These are phyloP conservation scores for Xyrauchen texanus DNA, from an alignment of 2,113 vertebrate genomes.

Conservation along the genomic window DNA sequence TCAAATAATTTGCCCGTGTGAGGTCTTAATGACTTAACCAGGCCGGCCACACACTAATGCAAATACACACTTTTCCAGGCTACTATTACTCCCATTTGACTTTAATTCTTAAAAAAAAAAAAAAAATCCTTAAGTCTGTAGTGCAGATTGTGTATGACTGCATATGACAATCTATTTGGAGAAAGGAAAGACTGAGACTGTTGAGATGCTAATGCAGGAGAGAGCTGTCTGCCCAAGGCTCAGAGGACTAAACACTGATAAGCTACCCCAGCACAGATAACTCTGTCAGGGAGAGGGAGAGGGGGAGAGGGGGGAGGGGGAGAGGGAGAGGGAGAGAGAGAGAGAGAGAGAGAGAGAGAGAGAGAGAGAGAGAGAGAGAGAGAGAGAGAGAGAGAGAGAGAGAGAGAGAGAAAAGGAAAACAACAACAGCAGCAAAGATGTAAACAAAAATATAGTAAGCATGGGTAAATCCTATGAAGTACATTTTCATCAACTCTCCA, in stretches of 20 bases:
- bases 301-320: background rate
- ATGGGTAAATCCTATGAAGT: constrained; percentile 30
- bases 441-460: background rate
- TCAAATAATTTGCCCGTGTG: constrained; percentile 41
- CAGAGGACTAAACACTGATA: constrained; percentile 29
- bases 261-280: constrained; percentile 28
- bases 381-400: too few relatives aligned
- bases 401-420: too few relatives aligned
- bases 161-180: constrained; percentile 11
- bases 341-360: too few relatives aligned
- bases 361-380: too few relatives aligned
- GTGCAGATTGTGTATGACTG: background rate
- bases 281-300: background rate
- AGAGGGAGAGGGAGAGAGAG: background rate
- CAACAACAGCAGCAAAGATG: background rate
- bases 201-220: constrained; percentile 34
- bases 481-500: constrained; percentile 53
- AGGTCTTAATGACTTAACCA: constrained; percentile 56
- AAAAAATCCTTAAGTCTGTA: background rate
- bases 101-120: constrained; percentile 26
- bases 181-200: constrained; percentile 3
- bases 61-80: constrained; percentile 38
- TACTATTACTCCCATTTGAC: constrained; percentile 49
- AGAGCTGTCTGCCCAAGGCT: constrained; percentile 22
- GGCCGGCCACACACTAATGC: constrained; percentile 51